Evolutionary conservation across 2,888 invertebrate genomes (phyloP).

Genomic region (Dysmachus trigonus): DNA sequence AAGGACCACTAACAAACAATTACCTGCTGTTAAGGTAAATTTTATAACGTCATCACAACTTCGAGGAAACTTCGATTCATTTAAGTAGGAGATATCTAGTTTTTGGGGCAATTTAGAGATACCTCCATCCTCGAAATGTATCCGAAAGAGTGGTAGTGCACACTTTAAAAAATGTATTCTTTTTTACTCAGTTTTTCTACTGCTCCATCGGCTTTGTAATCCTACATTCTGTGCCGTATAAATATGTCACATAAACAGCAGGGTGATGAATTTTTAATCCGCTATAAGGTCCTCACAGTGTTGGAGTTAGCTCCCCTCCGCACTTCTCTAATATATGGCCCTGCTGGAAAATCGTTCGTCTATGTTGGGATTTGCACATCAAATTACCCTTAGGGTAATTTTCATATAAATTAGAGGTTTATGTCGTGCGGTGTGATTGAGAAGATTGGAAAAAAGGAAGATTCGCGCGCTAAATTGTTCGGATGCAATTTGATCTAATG

Average conservation of each 20-base stretch:
- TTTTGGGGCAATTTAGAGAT: background rate
- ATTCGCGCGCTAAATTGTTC: background rate
- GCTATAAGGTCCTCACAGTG: constrained; percentile 21
- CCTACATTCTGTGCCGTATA: background rate
- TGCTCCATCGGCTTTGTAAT: background rate
- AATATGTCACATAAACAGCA: constrained; percentile 41
- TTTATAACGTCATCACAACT: constrained; percentile 14
- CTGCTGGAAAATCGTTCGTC: constrained; percentile 47
- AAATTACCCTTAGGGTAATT: constrained; percentile 50
- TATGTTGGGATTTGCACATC: constrained; percentile 49
- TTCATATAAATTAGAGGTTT: constrained; percentile 51
- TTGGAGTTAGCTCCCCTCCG: constrained; percentile 7
- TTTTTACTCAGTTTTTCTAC: background rate
- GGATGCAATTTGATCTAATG: background rate
- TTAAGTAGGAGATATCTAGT: background rate
- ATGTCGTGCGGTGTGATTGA: constrained; percentile 49
- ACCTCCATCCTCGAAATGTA: background rate
- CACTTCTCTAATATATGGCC: constrained; percentile 47
- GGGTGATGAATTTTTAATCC: constrained; percentile 42
- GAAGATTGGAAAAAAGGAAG: constrained; percentile 40
- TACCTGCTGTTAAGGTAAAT: constrained; percentile 35
- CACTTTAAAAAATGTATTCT: background rate
- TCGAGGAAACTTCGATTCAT: background rate
- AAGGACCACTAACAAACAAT: constrained; percentile 43
- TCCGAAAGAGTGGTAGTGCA: background rate